A percentile compares a stretch with the other conserved stretches of the same genome.
Evolutionary conservation across 2,797 vertebrate genomes (phyloP).

Genomic region (Lagocephalus sceleratus): DNA sequence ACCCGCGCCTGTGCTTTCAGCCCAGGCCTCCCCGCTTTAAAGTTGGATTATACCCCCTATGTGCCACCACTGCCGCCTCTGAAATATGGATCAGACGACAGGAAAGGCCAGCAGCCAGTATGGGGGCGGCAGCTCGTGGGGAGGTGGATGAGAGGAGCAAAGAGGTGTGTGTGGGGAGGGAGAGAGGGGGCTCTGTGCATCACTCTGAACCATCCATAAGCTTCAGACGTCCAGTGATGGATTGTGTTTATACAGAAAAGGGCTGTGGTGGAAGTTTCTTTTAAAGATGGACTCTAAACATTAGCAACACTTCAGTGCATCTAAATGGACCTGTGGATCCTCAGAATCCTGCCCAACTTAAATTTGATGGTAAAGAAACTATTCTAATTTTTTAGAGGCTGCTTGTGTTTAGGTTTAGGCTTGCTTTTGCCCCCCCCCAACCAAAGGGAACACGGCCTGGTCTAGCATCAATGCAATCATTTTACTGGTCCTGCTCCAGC

Average conservation of each 20-base stretch:
- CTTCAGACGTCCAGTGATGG: slow-evolving; percentile 52
- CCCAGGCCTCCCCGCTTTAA: slow-evolving; percentile 61
- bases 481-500: too few species aligned
- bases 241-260: slow-evolving; percentile 17
- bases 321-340: too few species aligned
- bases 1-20: slow-evolving; percentile 57
- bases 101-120: slow-evolving; percentile 75
- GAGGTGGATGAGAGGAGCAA: slow-evolving; percentile 33
- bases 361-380: too few species aligned
- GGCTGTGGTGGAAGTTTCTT: slow-evolving; percentile 26
- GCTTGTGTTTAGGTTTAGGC: too few species aligned
- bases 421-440: too few species aligned
- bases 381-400: too few species aligned
- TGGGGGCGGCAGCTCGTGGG: slow-evolving; percentile 60
- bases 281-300: neutral
- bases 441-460: too few species aligned
- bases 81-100: slow-evolving; percentile 76
- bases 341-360: too few species aligned
- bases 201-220: slow-evolving; percentile 60
- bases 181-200: slow-evolving; percentile 22
- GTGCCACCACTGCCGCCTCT: slow-evolving; percentile 68
- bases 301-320: too few species aligned
- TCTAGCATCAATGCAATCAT: too few species aligned
- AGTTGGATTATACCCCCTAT: slow-evolving; percentile 74
- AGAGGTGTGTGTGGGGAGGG: neutral